Evolutionary conservation across 2,888 invertebrate genomes (phyloP), one percentile per base, ranked within the genome.

Genomic region (Dryomyza anilis): DNA sequence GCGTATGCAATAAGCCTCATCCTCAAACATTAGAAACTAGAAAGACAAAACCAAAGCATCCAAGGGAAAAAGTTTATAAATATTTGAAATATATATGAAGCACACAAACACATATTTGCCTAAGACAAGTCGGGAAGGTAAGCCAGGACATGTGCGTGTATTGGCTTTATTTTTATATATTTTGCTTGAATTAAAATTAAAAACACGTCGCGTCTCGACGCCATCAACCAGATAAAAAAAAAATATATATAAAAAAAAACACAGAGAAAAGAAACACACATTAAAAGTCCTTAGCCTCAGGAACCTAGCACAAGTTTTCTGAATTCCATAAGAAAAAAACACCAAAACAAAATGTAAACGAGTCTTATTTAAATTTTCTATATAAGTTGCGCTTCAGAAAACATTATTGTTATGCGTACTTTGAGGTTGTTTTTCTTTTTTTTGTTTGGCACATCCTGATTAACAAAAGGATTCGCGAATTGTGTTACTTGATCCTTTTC

Each of bases 381-480:
- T 16, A 21, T 25, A 25, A 50, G 50, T 25, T 50, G 10, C 50
- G 25, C 14, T 14, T 39, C 14, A 21, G 25, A 16, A 25, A n/a
- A n/a, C 30, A 21, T 43, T 25, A 25, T 56, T 21, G 21, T 14
- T 23, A 25, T 7, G 19, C 12, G 21, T n/a, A n/a, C n/a, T n/a
- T n/a, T n/a, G n/a, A n/a, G n/a, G n/a, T n/a, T n/a, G n/a, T n/a
- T n/a, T n/a, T n/a, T n/a, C n/a, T n/a, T n/a, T n/a, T n/a, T n/a
- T 60, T 2, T 46, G 36, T 59, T 45, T 45, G 16, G 33, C 52
- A 52, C 8, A 61, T 50, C 19, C 29, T 43, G 61, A 16, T 21
- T 52, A 48, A 61, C 61, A 64, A 67, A 67, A 62, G 67, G 64
- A 67, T 67, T 64, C 61, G 66, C 61, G 60, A 61, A 57, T 46